A percentile compares a stretch with the other conserved stretches of the same genome.
These are phyloP conservation scores for Lucilia sericata DNA, from an alignment of 1,140 invertebrate genomes.

Conservation along the genomic window DNA sequence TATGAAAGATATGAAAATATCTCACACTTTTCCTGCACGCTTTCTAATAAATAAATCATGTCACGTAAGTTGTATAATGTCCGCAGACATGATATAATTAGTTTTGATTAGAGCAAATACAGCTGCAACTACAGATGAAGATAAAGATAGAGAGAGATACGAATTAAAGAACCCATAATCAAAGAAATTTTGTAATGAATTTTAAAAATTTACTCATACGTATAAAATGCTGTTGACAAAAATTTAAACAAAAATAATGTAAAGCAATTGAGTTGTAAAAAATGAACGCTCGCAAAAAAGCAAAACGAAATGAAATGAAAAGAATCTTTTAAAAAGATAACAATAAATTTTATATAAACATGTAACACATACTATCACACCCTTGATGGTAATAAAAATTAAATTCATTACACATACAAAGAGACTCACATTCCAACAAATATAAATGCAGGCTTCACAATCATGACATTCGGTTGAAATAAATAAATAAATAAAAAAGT, in stretches of 20 bases:
- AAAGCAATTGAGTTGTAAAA: background rate
- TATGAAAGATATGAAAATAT: background rate
- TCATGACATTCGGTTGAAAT: background rate
- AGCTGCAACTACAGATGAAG: background rate
- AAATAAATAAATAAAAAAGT: background rate
- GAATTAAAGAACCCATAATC: slow-evolving; percentile 14
- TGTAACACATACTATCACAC: slow-evolving; percentile 22
- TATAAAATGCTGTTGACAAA: background rate
- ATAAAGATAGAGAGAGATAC: background rate
- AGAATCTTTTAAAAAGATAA: slow-evolving; percentile 3
- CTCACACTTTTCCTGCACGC: background rate
- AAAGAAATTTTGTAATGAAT: slow-evolving; percentile 34
- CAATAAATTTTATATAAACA: slow-evolving; percentile 36
- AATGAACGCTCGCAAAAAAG: background rate
- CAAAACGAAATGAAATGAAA: background rate
- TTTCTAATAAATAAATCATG: slow-evolving; percentile 20
- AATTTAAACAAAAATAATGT: background rate
- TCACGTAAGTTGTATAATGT: slow-evolving; percentile 42
- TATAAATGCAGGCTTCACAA: background rate
- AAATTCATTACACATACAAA: slow-evolving; percentile 35
- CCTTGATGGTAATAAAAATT: slow-evolving; percentile 35
- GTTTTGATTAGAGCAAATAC: slow-evolving; percentile 32
- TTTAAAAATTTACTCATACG: slow-evolving; percentile 23
- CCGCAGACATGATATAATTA: slow-evolving; percentile 42
- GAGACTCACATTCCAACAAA: background rate